A percentile compares a stretch with the other conserved stretches of the same genome.
Conservation (phyloP, 1,140 invertebrate genomes). For the Anastrepha ludens region DNA sequence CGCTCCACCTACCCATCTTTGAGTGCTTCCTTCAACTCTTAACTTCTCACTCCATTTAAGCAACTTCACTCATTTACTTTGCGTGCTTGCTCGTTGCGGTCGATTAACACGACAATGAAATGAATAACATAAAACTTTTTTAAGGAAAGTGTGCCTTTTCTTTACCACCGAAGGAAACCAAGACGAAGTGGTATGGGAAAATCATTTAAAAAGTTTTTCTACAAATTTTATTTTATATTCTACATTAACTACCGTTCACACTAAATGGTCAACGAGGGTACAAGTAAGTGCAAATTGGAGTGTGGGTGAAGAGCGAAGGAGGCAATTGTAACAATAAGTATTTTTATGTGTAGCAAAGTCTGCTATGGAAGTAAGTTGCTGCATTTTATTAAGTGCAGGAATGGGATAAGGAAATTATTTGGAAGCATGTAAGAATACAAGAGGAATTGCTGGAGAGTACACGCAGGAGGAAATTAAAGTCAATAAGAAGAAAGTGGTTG, state of each 20-base stretch:
- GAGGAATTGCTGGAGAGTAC: background rate
- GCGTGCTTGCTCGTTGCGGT: slow-evolving; percentile 39
- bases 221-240: slow-evolving; percentile 35
- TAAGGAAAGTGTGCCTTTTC: background rate
- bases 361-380: too few relatives aligned
- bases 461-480: background rate
- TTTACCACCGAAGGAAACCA: background rate
- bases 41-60: slow-evolving; percentile 34
- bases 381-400: background rate
- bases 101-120: slow-evolving; percentile 48
- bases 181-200: background rate
- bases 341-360: background rate
- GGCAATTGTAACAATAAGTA: background rate
- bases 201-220: slow-evolving; percentile 46
- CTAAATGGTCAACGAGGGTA: slow-evolving; percentile 9
- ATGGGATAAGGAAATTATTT: background rate
- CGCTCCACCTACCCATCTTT: background rate
- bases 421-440: background rate
- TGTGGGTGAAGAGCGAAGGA: background rate
- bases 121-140: slow-evolving; percentile 6
- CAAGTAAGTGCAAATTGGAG: background rate
- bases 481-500: too few relatives aligned
- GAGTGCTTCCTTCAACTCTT: background rate
- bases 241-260: slow-evolving; percentile 22
- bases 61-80: background rate